Evolutionary conservation across 2,113 vertebrate genomes (phyloP), one percentile per base, ranked within the genome.

Genomic region (Cochlearius cochlearius): DNA sequence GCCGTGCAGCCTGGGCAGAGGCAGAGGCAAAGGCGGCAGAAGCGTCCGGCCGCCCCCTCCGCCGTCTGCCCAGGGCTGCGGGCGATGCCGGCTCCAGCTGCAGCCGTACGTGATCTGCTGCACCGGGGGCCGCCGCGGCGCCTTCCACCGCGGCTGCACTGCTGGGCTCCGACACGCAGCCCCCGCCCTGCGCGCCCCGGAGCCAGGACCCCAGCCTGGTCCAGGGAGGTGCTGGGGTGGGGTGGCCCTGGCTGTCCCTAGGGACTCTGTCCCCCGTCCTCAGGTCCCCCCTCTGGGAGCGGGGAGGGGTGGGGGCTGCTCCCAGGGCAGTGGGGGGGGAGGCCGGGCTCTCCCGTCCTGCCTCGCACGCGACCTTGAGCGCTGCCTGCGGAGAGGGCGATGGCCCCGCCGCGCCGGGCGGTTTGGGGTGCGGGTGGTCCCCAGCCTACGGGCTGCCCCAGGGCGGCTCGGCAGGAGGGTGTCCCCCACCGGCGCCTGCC

Each of bases 331-430:
- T 8, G 3, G 23, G 7, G 19, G 11, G 30, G 7, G 50, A 13
- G 19, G 10, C 18, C 1, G 2, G n/a, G 15, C 10, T 75, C 27
- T 32, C 38, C 8, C 4, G 0, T 89, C 5, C 59, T 55, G 62
- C 23, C 30, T 39, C 27, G 2, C 12, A 12, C 2, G 0, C 0
- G 9, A 69, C 43, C 29, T 41, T 20, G 53, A 47, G 49, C 6
- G 2, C 21, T 32, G 82, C 34, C 3, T 3, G 17, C 1, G 5
- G 43, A 14, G 36, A 36, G 18, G 1, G 6, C 1, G 6, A 8
- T 13, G 62, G 22, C n/a, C 38, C 21, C 2, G 1, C 62, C 0
- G 7, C 4, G 9, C 9, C 2, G 1, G 6, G 10, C 2, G 0
- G 5, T 32, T 34, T 52, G 66, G 59, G 52, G 3, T 7, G 27